These are phyloP conservation scores for Ormyrus nitidulus DNA, from an alignment of 2,888 invertebrate species.

Conservation along the genomic window DNA sequence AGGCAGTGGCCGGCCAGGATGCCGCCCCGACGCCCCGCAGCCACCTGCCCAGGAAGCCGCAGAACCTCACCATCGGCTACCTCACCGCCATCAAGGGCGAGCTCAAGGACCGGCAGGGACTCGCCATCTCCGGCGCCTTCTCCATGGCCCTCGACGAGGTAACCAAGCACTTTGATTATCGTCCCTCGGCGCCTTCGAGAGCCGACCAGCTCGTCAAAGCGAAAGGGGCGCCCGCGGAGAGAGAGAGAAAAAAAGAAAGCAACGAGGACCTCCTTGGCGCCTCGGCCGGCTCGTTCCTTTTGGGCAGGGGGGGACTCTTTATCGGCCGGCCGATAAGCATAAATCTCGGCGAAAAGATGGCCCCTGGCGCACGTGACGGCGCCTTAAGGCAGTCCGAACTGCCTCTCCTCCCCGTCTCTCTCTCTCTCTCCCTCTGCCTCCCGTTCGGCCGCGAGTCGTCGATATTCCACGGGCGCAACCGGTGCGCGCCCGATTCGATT, in stretches of 20 bases:
- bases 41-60: constrained; percentile 59
- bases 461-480: constrained; percentile 41
- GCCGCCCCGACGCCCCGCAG: constrained; percentile 29
- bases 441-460: constrained; percentile 26
- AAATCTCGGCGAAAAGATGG: constrained; percentile 45
- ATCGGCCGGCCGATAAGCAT: constrained; percentile 46
- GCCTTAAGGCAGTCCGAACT: constrained; percentile 37
- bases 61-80: constrained; percentile 87
- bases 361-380: not conserved
- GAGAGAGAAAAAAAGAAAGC: not conserved
- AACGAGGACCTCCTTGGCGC: not conserved
- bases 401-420: not conserved
- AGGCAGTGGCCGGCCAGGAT: constrained; percentile 35
- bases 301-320: constrained; percentile 18
- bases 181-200: not conserved
- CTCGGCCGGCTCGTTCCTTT: constrained; percentile 20
- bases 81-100: constrained; percentile 88
- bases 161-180: constrained; percentile 53
- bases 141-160: constrained; percentile 92
- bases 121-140: constrained; percentile 93
- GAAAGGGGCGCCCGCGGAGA: not conserved
- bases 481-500: constrained; percentile 56
- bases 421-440: constrained; percentile 14
- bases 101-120: constrained; percentile 87
- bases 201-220: not conserved